Percentiles rank a stretch among this genome's conserved stretches.
Conservation (phyloP, 2,113 vertebrate species). For the Myrmecophaga tridactyla region DNA sequence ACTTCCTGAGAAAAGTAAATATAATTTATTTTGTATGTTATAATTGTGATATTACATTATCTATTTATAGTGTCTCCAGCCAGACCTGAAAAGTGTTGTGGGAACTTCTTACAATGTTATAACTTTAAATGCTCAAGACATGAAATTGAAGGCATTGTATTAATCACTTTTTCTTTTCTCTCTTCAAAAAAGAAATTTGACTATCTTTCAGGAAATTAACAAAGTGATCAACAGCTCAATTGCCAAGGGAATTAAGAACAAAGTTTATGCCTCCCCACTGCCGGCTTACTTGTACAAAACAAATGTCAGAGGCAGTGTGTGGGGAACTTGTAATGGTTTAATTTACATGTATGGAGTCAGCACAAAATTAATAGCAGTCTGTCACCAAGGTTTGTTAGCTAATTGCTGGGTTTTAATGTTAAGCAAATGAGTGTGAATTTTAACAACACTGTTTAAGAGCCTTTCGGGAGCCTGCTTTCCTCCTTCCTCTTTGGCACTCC, state of each 20-base stretch:
- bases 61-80: background rate
- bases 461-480: constrained; percentile 52
- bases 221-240: constrained; percentile 37
- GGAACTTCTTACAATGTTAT: background rate
- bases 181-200: background rate
- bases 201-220: constrained; percentile 59
- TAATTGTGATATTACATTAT: background rate
- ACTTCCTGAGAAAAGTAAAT: background rate
- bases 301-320: constrained; percentile 72
- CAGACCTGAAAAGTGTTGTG: background rate
- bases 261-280: constrained; percentile 56
- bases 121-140: background rate
- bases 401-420: constrained; percentile 71
- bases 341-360: constrained; percentile 79
- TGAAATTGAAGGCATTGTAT: background rate
- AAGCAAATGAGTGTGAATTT: constrained; percentile 73
- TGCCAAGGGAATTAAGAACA: constrained; percentile 60
- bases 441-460: constrained; percentile 57
- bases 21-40: background rate
- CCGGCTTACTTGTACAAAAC: constrained; percentile 68
- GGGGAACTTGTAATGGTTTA: constrained; percentile 73
- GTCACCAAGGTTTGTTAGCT: constrained; percentile 67
- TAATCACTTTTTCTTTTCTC: background rate
- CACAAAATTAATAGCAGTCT: constrained; percentile 77
- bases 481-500: background rate